phyloP scores from a whole-genome alignment of 2,888 invertebrate species.

The Agrotis clavis region DNA sequence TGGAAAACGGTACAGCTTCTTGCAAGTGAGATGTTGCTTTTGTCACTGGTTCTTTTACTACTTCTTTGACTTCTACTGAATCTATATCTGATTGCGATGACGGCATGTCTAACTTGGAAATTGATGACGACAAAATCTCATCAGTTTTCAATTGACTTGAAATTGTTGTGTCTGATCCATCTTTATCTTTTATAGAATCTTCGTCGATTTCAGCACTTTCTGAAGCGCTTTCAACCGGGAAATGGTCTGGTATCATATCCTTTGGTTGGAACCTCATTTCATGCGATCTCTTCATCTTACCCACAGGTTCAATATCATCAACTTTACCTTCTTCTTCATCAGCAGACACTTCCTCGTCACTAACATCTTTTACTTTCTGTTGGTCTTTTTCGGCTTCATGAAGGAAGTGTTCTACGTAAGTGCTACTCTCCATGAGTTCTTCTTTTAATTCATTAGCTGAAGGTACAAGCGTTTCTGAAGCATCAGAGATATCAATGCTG shows the following conservation, averaged over 20 bases:
- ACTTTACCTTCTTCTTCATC: slow-evolving; percentile 90
- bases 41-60: slow-evolving; percentile 73
- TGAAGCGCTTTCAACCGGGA: slow-evolving; percentile 81
- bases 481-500: slow-evolving; percentile 97
- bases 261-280: slow-evolving; percentile 97
- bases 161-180: slow-evolving; percentile 86
- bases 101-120: slow-evolving; percentile 85
- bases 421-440: slow-evolving; percentile 93
- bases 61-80: slow-evolving; percentile 77
- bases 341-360: slow-evolving; percentile 90
- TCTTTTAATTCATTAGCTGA: slow-evolving; percentile 96
- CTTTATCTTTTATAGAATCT: slow-evolving; percentile 84
- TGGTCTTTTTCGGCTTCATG: slow-evolving; percentile 83
- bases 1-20: slow-evolving; percentile 82
- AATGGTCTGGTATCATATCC: slow-evolving; percentile 88
- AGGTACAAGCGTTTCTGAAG: slow-evolving; percentile 97
- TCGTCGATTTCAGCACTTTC: slow-evolving; percentile 87
- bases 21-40: slow-evolving; percentile 70
- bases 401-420: slow-evolving; percentile 90
- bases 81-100: slow-evolving; percentile 80
- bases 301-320: slow-evolving; percentile 90
- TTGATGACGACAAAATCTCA: slow-evolving; percentile 85
- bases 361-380: slow-evolving; percentile 85
- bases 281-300: slow-evolving; percentile 96
- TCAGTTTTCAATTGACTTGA: slow-evolving; percentile 88